Base-by-base conservation (phyloP, 2,797 vertebrate genomes). In the Clarias laeviceps region DNA sequence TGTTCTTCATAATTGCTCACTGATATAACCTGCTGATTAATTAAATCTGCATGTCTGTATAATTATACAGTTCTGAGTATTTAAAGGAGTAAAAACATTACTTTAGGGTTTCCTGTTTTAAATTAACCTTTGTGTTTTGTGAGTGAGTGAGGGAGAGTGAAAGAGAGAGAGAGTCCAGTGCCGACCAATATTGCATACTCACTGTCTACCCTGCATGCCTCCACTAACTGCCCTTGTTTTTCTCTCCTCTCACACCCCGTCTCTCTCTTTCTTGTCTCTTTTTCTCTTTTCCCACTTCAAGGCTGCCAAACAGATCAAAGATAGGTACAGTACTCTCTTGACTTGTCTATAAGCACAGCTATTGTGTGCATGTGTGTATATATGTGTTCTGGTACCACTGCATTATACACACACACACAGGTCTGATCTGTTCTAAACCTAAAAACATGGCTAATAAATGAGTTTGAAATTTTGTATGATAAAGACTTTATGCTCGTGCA, bases 271-370 rank as follows among this genome's bases (percentile, higher is more conserved):
- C 57, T 93, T 45, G 24, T 83, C 94, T 94, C 89, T 94, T 89
- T 93, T 90, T 78, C 94, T 92, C 91, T 76, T 93, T 90, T 94
- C 90, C 89, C 92, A 87, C 91, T 91, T 90, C 93, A 93, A 99
- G 98, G 97, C 97, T 94, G 94, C 97, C 90, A 98, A 96, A 96
- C 96, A 97, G 94, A 98, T 99, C 96, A 98, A 97, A 94, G 97
- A 99, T 95, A 96, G 97, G 97, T 98, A 95, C 90, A 88, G 94
- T 96, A 96, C 91, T 86, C 92, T 93, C 89, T 89, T 59, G 40
- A 77, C 56, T 77, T 82, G 64, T 84, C 29, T 78, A 45, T 59
- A 80, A 83, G 62, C 70, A 24, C 80, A 57, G 22, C 64, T 68
- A 22, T 61, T 78, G 37, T 73, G 37, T 72, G 72, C 57, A 5